phyloP scores from a whole-genome alignment of 2,888 invertebrate genomes.

The Liodrosophila aerea region DNA sequence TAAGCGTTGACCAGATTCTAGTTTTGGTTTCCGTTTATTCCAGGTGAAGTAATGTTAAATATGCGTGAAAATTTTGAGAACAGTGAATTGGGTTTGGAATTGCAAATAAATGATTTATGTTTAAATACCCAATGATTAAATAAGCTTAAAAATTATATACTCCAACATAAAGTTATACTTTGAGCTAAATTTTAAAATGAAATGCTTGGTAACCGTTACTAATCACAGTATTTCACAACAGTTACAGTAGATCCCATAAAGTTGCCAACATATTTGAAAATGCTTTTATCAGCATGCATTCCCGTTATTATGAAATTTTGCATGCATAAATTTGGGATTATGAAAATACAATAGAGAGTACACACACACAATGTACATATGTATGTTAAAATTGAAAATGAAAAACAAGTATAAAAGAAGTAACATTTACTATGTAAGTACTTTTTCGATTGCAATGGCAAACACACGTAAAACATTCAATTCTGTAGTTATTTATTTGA shows the following conservation, averaged over 20 bases:
- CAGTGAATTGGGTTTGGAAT: too few species aligned
- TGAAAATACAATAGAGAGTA: constrained; percentile 29
- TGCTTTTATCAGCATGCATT: constrained; percentile 5
- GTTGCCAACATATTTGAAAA: constrained; percentile 8
- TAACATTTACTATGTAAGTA: constrained; percentile 65
- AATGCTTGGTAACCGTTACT: too few species aligned
- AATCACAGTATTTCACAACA: background rate
- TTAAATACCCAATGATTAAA: too few species aligned
- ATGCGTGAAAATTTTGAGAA: too few species aligned
- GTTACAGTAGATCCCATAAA: background rate
- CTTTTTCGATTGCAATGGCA: constrained; percentile 48
- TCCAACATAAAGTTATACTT: too few species aligned
- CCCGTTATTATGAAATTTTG: constrained; percentile 19
- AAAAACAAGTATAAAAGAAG: constrained; percentile 36
- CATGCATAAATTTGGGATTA: constrained; percentile 46
- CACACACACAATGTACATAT: constrained; percentile 31
- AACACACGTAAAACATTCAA: constrained; percentile 63
- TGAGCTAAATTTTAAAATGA: too few species aligned
- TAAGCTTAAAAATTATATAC: too few species aligned
- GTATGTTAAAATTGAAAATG: constrained; percentile 24
- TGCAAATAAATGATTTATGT: too few species aligned
- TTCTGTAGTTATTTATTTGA: constrained; percentile 35
- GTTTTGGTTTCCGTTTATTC: too few species aligned
- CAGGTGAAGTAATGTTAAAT: too few species aligned
- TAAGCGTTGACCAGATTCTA: constrained; percentile 64